Conservation (phyloP, 53 echinoderm and acorn worm species). For the Echinometra lucunter region DNA sequence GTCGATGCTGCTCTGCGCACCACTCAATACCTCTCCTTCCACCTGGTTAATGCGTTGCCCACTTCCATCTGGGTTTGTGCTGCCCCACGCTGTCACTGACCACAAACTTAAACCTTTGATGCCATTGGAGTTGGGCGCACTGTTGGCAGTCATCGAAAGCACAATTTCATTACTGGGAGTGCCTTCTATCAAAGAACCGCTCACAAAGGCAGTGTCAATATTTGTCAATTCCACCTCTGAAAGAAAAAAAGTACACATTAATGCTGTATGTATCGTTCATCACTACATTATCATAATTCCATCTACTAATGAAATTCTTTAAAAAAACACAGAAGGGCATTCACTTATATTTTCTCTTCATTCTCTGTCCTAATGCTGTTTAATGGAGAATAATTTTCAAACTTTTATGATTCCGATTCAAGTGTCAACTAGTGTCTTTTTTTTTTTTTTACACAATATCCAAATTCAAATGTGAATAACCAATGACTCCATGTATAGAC, state of each 20-base stretch:
- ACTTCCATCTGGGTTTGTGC: slow-evolving; percentile 76
- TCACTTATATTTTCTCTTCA: neutral
- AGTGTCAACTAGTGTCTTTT: neutral
- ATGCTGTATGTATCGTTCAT: neutral
- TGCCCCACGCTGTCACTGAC: slow-evolving; percentile 87
- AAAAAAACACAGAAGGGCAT: neutral
- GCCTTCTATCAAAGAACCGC: slow-evolving; percentile 64
- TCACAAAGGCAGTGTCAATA: slow-evolving; percentile 51
- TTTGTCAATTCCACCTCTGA: slow-evolving; percentile 51
- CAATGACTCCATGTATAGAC: neutral
- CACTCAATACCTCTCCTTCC: slow-evolving; percentile 77
- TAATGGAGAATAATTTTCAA: neutral
- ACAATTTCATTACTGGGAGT: slow-evolving; percentile 70
- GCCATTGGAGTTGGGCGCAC: slow-evolving; percentile 81
- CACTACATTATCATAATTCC: neutral
- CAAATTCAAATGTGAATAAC: neutral
- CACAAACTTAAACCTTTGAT: slow-evolving; percentile 88
- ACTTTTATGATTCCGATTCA: neutral
- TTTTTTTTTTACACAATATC: neutral
- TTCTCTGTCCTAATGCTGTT: neutral
- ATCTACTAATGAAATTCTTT: neutral
- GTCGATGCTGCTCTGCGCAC: slow-evolving; percentile 72
- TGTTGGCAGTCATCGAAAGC: slow-evolving; percentile 71
- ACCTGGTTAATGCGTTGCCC: slow-evolving; percentile 77
- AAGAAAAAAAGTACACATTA: neutral